Evolutionary conservation across 2,797 vertebrate species (phyloP).

Genomic region (Amphiprion clarkii): DNA sequence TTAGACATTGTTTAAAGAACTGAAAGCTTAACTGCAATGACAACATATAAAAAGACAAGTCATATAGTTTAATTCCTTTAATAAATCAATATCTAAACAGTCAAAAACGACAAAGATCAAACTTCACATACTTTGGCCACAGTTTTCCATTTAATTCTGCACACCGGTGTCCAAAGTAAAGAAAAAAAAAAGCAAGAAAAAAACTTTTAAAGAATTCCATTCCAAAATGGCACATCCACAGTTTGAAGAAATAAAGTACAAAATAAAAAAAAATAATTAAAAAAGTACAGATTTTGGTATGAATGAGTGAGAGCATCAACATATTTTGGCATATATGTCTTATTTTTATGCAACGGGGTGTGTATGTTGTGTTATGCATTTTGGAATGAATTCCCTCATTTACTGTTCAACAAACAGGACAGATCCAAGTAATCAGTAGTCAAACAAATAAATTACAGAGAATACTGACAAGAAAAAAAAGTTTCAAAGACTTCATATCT

Average conservation of each 20-base stretch:
- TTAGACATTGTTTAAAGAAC: too few species aligned
- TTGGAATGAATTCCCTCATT: slow-evolving; percentile 51
- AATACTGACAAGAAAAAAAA: slow-evolving; percentile 60
- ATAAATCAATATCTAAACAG: slow-evolving; percentile 31
- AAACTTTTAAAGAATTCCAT: slow-evolving; percentile 9
- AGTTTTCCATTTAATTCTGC: slow-evolving; percentile 68
- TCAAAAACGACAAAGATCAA: slow-evolving; percentile 45
- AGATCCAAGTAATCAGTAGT: slow-evolving; percentile 86
- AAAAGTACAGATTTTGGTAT: background rate
- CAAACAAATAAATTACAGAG: slow-evolving; percentile 88
- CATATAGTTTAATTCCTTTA: slow-evolving; percentile 51
- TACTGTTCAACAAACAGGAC: slow-evolving; percentile 67
- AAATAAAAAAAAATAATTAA: slow-evolving; percentile 1
- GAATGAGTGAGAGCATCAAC: background rate
- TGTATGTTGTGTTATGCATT: slow-evolving; percentile 54
- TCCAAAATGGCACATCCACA: slow-evolving; percentile 46
- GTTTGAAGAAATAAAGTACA: slow-evolving; percentile 13
- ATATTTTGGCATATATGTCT: background rate
- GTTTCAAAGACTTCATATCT: slow-evolving; percentile 46
- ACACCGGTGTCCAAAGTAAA: slow-evolving; percentile 79
- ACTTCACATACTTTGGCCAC: slow-evolving; percentile 54
- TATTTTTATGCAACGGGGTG: background rate
- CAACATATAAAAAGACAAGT: too few species aligned
- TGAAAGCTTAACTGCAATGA: too few species aligned
- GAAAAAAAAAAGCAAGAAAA: background rate